Conservation (phyloP, 1,140 invertebrate species). For the Drosophila takahashii region DNA sequence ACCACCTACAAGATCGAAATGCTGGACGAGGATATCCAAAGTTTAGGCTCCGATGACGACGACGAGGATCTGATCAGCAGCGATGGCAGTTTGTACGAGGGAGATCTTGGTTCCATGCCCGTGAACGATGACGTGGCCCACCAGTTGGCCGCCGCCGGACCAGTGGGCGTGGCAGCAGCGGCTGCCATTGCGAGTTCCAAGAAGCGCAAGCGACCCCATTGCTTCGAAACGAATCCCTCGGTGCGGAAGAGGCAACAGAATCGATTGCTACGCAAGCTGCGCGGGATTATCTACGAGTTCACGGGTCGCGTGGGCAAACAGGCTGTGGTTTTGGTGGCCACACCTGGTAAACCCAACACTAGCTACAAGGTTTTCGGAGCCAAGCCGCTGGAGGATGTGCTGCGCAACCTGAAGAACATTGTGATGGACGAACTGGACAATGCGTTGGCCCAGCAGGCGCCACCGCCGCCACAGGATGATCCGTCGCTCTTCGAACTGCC, state of each 20-base stretch:
- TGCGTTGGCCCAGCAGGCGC: conserved; percentile 96
- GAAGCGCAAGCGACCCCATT: conserved; percentile 97
- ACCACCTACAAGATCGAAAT: conserved; percentile 85
- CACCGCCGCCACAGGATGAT: conserved; percentile 95
- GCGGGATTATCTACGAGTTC: conserved; percentile 99
- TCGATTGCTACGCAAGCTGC: conserved; percentile 93
- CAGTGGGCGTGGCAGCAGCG: conserved; percentile 97
- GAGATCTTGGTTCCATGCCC: conserved; percentile 91
- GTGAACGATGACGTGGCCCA: conserved; percentile 97
- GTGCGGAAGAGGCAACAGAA: conserved; percentile 98
- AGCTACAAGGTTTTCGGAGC: conserved; percentile 99
- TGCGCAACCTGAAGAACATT: conserved; percentile 94
- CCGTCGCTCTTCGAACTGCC: conserved; percentile 97
- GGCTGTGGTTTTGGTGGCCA: conserved; percentile 97
- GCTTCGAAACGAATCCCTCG: conserved; percentile 99
- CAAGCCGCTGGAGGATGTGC: conserved; percentile 98
- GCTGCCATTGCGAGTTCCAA: conserved; percentile 98
- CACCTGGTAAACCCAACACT: conserved; percentile 97
- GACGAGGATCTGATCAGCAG: conserved; percentile 91
- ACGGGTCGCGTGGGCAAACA: conserved; percentile 98
- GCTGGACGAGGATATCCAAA: conserved; percentile 87
- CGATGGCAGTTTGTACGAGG: conserved; percentile 90
- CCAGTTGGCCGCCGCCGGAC: conserved; percentile 97
- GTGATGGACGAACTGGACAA: conserved; percentile 98
- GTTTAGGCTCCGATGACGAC: conserved; percentile 90